A percentile compares a stretch with the other conserved stretches of the same genome.
Conservation (phyloP, 1,140 invertebrate species). For the Lordiphosa clarofinis region DNA sequence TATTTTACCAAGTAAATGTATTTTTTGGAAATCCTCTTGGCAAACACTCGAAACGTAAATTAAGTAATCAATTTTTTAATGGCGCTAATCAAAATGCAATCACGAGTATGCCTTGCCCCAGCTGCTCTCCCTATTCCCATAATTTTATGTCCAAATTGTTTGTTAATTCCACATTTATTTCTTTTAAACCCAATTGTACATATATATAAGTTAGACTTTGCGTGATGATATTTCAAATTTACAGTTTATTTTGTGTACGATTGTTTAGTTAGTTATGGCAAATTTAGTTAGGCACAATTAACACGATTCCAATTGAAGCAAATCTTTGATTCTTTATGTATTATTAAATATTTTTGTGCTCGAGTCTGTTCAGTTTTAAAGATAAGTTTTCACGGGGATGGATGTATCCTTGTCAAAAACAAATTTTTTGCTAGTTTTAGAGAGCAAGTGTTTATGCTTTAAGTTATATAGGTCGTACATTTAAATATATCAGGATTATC, state of each 20-base stretch:
- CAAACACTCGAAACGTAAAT: conserved; percentile 17
- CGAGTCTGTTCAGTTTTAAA: conserved; percentile 4
- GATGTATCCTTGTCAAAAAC: neutral
- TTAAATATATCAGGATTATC: conserved; percentile 39
- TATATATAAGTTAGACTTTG: conserved; percentile 52
- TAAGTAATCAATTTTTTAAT: conserved; percentile 32
- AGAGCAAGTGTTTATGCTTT: too few species aligned
- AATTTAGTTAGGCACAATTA: conserved; percentile 54
- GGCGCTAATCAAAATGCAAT: conserved; percentile 15
- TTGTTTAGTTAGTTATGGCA: conserved; percentile 41
- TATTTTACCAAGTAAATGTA: conserved; percentile 27
- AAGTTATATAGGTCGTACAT: conserved; percentile 10
- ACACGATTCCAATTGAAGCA: conserved; percentile 56
- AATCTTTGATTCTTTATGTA: conserved; percentile 25
- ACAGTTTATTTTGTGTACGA: conserved; percentile 11
- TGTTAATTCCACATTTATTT: conserved; percentile 9
- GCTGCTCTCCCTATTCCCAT: conserved; percentile 5
- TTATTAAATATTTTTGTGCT: conserved; percentile 27
- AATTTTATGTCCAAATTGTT: conserved; percentile 35
- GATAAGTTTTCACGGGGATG: conserved; percentile 11
- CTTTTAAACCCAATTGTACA: neutral
- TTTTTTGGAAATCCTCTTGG: conserved; percentile 41
- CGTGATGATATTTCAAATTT: conserved; percentile 15
- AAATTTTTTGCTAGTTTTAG: too few species aligned
- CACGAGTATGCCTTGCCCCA: conserved; percentile 13